Percentiles rank a stretch among this genome's conserved stretches.
phyloP scores from a whole-genome alignment of 2,888 invertebrate genomes.

The Cephalotes varians region DNA sequence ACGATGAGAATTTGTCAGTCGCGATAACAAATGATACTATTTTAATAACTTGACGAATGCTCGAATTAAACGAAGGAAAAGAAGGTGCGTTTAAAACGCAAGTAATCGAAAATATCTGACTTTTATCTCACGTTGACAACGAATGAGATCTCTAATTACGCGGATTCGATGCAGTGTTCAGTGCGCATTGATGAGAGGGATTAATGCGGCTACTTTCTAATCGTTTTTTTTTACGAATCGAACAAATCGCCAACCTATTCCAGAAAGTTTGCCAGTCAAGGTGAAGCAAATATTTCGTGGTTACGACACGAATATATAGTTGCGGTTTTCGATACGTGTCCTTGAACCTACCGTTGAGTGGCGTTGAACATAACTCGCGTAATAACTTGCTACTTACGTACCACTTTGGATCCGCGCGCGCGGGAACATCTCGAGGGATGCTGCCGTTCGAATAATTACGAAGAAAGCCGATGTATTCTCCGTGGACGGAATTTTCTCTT shows the following conservation, averaged over 20 bases:
- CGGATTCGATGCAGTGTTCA: neutral
- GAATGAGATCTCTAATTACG: neutral
- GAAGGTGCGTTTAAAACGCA: neutral
- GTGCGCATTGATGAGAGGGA: neutral
- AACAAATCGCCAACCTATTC: neutral
- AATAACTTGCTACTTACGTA: conserved; percentile 27
- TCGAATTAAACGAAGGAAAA: neutral
- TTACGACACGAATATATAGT: neutral
- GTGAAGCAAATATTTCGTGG: neutral
- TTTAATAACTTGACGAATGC: neutral
- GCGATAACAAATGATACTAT: neutral
- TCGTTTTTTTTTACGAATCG: neutral
- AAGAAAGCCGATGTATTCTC: conserved; percentile 36
- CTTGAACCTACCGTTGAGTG: conserved; percentile 20
- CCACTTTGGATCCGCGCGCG: conserved; percentile 22
- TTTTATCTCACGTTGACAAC: neutral
- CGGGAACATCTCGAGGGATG: conserved; percentile 15
- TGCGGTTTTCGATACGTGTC: conserved; percentile 5
- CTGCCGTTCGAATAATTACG: conserved; percentile 28
- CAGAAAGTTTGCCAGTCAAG: neutral
- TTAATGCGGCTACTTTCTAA: neutral
- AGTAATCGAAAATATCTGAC: neutral
- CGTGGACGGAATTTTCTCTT: neutral
- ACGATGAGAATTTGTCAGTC: neutral
- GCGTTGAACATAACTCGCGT: conserved; percentile 29